Percentiles rank a stretch among this genome's conserved stretches.
These are phyloP conservation scores for Drosophila pegasa DNA, from an alignment of 2,888 invertebrate genomes.

Conservation along the genomic window DNA sequence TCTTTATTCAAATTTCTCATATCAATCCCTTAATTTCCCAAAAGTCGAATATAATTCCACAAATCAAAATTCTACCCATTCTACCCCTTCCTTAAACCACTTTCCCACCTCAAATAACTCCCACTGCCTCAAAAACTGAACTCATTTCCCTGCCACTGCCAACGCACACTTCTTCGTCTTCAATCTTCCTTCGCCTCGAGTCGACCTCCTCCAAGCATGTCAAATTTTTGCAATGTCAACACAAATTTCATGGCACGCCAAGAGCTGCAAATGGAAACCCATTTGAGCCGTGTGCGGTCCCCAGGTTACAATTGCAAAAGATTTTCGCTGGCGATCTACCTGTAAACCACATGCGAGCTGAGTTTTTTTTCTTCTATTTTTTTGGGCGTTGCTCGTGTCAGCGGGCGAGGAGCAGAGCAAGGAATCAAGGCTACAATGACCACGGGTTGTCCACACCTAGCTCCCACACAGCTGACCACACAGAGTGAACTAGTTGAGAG, in stretches of 20 bases:
- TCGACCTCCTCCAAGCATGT: conserved; percentile 6
- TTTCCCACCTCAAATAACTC: not conserved
- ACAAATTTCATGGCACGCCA: conserved; percentile 73
- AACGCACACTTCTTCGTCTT: not conserved
- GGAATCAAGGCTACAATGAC: conserved; percentile 46
- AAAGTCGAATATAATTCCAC: too few species aligned
- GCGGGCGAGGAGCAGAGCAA: conserved; percentile 50
- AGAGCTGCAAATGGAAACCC: conserved; percentile 4
- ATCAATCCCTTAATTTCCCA: too few species aligned
- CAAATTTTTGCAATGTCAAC: conserved; percentile 75
- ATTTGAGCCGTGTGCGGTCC: conserved; percentile 68
- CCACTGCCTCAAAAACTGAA: not conserved
- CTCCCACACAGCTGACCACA: conserved; percentile 70
- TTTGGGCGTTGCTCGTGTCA: conserved; percentile 74
- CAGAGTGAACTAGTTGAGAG: conserved; percentile 40
- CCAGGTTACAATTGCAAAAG: conserved; percentile 30
- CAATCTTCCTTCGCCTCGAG: too few species aligned
- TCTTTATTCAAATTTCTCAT: too few species aligned
- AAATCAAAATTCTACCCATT: too few species aligned
- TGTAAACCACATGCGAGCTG: conserved; percentile 52
- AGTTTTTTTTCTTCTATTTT: conserved; percentile 33
- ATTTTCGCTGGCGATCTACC: conserved; percentile 44
- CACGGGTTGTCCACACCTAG: conserved; percentile 77
- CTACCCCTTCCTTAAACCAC: too few species aligned
- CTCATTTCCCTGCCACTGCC: conserved; percentile 5